phyloP scores from a whole-genome alignment of 2,113 vertebrate species.

The Plecotus auritus region DNA sequence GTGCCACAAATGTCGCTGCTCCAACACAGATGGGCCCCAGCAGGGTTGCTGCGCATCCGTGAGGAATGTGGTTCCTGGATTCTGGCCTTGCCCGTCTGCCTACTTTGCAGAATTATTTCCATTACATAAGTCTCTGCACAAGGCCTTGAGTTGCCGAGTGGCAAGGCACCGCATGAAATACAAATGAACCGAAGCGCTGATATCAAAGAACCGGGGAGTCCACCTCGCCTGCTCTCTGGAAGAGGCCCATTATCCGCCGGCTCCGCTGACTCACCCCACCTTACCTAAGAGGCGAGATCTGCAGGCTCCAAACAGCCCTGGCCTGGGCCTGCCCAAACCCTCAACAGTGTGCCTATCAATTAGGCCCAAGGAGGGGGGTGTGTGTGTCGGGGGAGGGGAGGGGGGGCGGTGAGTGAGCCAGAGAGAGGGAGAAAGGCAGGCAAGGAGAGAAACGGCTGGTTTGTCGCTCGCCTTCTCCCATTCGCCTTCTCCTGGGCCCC shows the following conservation, averaged over 20 bases:
- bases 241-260: constrained; percentile 41
- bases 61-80: constrained; percentile 14
- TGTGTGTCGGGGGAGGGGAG: background rate
- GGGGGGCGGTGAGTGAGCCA: background rate
- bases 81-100: constrained; percentile 37
- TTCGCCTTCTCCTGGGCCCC: background rate
- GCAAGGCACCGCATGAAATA: constrained; percentile 51
- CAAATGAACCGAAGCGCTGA: constrained; percentile 56
- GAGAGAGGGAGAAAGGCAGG: background rate
- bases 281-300: constrained; percentile 31
- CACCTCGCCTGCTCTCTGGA: constrained; percentile 38
- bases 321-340: constrained; percentile 13
- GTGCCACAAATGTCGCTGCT: background rate
- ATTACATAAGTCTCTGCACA: constrained; percentile 57
- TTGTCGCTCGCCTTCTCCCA: background rate
- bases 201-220: constrained; percentile 46
- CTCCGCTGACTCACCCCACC: background rate
- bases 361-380: background rate
- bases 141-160: constrained; percentile 48
- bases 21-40: constrained; percentile 29
- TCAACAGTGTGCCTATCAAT: constrained; percentile 60
- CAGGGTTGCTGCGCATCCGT: background rate
- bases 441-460: background rate
- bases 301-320: constrained; percentile 46
- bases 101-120: constrained; percentile 65